phyloP scores from a whole-genome alignment of 2,113 vertebrate genomes.

The Pogona vitticeps region DNA sequence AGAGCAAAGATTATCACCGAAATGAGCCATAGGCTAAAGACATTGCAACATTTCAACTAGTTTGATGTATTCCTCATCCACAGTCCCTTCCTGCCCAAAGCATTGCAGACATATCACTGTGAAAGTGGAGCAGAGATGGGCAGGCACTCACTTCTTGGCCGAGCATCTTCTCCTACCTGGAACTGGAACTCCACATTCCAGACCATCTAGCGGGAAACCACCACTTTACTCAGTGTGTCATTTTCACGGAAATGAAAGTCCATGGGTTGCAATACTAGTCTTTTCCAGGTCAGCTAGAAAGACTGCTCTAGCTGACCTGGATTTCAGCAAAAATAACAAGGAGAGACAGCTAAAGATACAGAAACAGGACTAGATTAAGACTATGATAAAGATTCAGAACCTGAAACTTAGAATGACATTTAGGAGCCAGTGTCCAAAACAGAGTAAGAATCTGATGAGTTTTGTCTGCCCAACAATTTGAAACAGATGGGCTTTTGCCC shows the following conservation, averaged over 20 bases:
- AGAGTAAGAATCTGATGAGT: neutral
- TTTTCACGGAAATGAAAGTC: neutral
- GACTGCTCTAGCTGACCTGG: neutral
- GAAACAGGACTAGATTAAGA: neutral
- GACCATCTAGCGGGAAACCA: neutral
- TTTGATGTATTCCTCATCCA: neutral
- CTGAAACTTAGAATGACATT: neutral
- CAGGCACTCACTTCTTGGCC: neutral
- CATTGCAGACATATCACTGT: no score
- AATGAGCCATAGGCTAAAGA: neutral
- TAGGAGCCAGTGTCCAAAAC: neutral
- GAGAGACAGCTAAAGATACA: neutral
- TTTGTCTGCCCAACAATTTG: neutral
- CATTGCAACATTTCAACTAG: neutral
- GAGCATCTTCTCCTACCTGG: neutral
- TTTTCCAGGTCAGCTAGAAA: neutral
- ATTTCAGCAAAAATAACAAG: neutral
- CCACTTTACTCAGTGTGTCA: neutral
- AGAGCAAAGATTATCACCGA: neutral
- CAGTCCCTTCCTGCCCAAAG: neutral
- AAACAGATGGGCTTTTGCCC: neutral
- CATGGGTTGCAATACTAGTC: neutral
- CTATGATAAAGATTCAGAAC: neutral
- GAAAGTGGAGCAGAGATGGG: neutral
- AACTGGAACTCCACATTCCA: neutral